Percentiles rank a stretch among this genome's conserved stretches.
Evolutionary conservation across 2,888 invertebrate species (phyloP).

Genomic region (Oscheius sp.): DNA sequence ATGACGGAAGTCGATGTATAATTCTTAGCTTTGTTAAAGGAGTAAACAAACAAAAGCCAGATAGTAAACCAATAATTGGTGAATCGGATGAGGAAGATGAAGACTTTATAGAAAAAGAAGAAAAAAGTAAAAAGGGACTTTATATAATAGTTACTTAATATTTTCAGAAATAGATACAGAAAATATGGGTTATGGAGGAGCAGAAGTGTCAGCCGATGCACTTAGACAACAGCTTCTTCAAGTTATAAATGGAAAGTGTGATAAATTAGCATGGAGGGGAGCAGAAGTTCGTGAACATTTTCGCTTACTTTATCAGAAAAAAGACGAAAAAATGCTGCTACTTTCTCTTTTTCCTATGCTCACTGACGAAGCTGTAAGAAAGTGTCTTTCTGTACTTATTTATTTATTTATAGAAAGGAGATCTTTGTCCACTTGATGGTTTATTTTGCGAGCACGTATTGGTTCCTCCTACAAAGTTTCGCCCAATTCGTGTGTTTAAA

Average conservation of each 20-base stretch:
- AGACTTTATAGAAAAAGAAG: constrained; percentile 1
- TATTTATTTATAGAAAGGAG: constrained; percentile 9
- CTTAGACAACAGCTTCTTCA: constrained; percentile 58
- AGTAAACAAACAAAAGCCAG: too few relatives aligned
- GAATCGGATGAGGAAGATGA: not conserved
- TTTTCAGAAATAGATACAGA: constrained; percentile 24
- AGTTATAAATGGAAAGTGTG: constrained; percentile 58
- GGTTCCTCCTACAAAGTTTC: constrained; percentile 85
- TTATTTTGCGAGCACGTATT: constrained; percentile 86
- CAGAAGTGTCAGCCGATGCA: constrained; percentile 34
- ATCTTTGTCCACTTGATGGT: constrained; percentile 75
- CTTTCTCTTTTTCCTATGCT: constrained; percentile 67
- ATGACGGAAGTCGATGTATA: constrained; percentile 59
- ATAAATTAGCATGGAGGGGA: constrained; percentile 61
- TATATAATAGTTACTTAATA: too few relatives aligned
- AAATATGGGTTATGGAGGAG: constrained; percentile 27
- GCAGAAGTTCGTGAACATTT: constrained; percentile 75
- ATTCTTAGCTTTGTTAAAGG: constrained; percentile 62
- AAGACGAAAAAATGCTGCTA: constrained; percentile 76
- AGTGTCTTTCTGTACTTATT: not conserved
- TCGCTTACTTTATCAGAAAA: constrained; percentile 79
- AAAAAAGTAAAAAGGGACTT: not conserved
- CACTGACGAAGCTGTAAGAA: constrained; percentile 32
- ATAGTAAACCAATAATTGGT: too few relatives aligned
- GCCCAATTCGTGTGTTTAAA: constrained; percentile 77